Base-by-base conservation (phyloP, 2,113 vertebrate species). In the Sphaerodactylus townsendi region DNA sequence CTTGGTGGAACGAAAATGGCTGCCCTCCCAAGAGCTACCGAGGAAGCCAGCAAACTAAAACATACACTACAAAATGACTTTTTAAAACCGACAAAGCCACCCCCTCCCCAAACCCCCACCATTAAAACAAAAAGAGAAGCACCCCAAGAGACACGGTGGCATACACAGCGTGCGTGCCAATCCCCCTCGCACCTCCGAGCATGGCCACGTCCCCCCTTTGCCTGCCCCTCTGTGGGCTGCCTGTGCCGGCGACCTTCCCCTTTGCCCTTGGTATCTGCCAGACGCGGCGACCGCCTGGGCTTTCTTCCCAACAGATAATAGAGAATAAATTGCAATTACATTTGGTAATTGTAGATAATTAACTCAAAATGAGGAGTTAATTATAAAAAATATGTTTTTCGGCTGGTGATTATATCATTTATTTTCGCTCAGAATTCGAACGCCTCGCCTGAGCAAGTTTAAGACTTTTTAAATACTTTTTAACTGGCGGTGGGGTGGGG, bases 351-450 rank as follows among this genome's bases (percentile, higher is more conserved):
- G 94, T 93, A 93, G 94, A 94, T 95, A 94, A 96, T 96, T 96
- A 96, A 92, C 94, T 95, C 91, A 96, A 96, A 96, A 96, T 93
- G 94, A 96, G 93, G 89, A 95, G 93, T 95, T 96, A 96, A 96
- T 96, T 95, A 94, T 95, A 93, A 93, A 95, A 95, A 91, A 94
- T 93, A 91, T 92, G 90, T 93, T 92, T 96, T 93, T 92, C 87
- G 89, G 88, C 92, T 95, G 88, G 91, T 95, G 92, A 95, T 95
- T 93, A 93, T 94, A 93, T 95, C 94, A 92, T 95, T 95, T 95
- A 93, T 95, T 95, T 96, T 92, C 93, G 82, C 87, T 94, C 85
- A 87, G 92, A 92, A 94, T 86, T 92, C 88, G 93, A 93, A 83
- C 90, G 89, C 84, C 82, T 92, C 91, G 94, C 79, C 93, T 88